A percentile compares a stretch with the other conserved stretches of the same genome.
Evolutionary conservation across 2,888 invertebrate species (phyloP).

Genomic region (Amorpha juglandis): DNA sequence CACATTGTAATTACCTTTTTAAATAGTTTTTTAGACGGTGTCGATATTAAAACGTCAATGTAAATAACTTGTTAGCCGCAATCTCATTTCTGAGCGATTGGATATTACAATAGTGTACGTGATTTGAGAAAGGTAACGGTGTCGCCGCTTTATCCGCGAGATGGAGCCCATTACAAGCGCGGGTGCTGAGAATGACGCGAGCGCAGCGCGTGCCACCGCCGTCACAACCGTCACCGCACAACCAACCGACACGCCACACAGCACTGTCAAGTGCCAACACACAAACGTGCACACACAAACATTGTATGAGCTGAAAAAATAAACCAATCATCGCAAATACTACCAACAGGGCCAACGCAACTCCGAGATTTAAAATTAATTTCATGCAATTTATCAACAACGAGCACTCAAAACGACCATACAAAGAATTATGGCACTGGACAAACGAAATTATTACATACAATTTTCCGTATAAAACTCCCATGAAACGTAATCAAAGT

Average conservation of each 20-base stretch:
- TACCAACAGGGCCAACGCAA: slow-evolving; percentile 28
- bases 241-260: not conserved
- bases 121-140: slow-evolving; percentile 84
- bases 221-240: slow-evolving; percentile 21
- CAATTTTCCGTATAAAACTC: slow-evolving; percentile 27
- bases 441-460: slow-evolving; percentile 31
- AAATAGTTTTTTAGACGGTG: slow-evolving; percentile 79
- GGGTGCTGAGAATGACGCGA: slow-evolving; percentile 47
- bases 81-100: slow-evolving; percentile 84
- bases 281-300: slow-evolving; percentile 21
- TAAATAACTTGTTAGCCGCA: slow-evolving; percentile 85
- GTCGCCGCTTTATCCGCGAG: slow-evolving; percentile 81
- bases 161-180: slow-evolving; percentile 72
- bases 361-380: slow-evolving; percentile 29
- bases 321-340: slow-evolving; percentile 47
- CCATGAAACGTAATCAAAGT: slow-evolving; percentile 32
- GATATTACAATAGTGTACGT: slow-evolving; percentile 85
- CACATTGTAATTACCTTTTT: slow-evolving; percentile 83
- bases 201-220: slow-evolving; percentile 59
- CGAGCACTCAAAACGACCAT: slow-evolving; percentile 21
- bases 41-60: slow-evolving; percentile 84
- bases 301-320: slow-evolving; percentile 58
- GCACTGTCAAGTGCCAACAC: not conserved
- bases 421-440: slow-evolving; percentile 28
- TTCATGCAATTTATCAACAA: slow-evolving; percentile 36